Base-by-base conservation (phyloP, 1,140 invertebrate species). In the Drosophila funebris region DNA sequence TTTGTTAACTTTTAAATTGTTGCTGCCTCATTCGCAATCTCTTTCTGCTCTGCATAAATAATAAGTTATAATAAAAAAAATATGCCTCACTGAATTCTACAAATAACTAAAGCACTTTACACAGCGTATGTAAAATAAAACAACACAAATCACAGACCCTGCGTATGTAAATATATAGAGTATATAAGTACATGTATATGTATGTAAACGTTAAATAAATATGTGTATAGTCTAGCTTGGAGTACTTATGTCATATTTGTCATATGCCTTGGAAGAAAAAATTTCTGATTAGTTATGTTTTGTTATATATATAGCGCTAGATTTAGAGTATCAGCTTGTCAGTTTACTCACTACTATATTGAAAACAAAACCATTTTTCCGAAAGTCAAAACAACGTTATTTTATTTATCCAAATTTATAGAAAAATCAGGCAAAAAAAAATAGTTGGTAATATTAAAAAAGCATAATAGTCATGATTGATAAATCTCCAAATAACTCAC, bases 1-100 rank as follows among this genome's bases (percentile, higher is more conserved):
- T 87, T 87, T 87, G 78, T 87, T 76, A 78, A 82, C 67, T 73
- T 82, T 39, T 16, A 29, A 39, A 72, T 58, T 72, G 67, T 60
- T 66, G 46, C 24, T 24, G 53, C 22, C 36, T 44, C 27, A 13
- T 41, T 50, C 20, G 78, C 16, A 31, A 14, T 41, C 24, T 57
- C 58, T 29, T 14, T 43, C 52, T 63, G 44, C 53, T 22, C n/a
- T 44, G 67, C 67, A 73, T 73, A 73, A 37, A 36, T 82, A 54
- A 73, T 58, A 60, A 66, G 36, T 41, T 63, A 41, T 56, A 50
- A 53, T 67, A 44, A 48, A 63, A 67, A 46, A 24, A 46, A 69
- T 64, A 44, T 71, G 66, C 52, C 36, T 16, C 27, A 71, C 66
- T 69, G 50, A 16, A 36, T 48, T 7, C 8, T 6, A 11, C 31